Evolutionary conservation across 2,113 vertebrate genomes (phyloP), one percentile per base, ranked within the genome.

Genomic region (Epinephelus moara): DNA sequence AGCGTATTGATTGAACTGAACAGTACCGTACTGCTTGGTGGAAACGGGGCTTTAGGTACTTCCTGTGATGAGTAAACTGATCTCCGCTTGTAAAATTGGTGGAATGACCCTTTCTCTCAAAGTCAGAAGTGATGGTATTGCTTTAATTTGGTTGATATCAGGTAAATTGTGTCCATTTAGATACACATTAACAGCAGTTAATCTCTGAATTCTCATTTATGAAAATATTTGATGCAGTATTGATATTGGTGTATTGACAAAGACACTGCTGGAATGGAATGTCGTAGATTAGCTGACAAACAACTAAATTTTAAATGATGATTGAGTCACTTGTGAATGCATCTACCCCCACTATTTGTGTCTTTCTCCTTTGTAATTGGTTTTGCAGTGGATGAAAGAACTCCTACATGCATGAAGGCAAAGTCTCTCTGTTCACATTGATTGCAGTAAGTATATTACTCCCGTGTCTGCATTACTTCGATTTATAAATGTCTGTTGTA

Each of bases 401-500:
- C 1, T 23, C 55, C 40, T 23, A 55, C 64, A 37, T 78, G 86
- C 86, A 89, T 85, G 85, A 72, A 7, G 21, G 50, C 49, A 21
- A 75, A 67, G 18, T 61, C 15, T 70, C 56, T 72, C 37, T 50
- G 25, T 68, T 57, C 70, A 62, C 37, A 67, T 4, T 9, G 23
- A 47, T 49, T 56, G 72, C 70, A 73, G 45, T 27, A 84, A 63
- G 18, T 45, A 42, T 78, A 25, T 60, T 50, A 19, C 45, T 75
- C 69, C 33, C 40, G 30, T 71, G 78, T 76, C 66, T 71, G 81
- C 71, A n/a, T 73, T 37, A 45, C 72, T 49, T 55, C 1, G 0
- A 37, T 78, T 84, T 81, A 27, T 62, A 71, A 61, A 77, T 77
- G 23, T 90, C 49, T 66, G 9, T 57, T 60, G 71, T 85, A 33